Conservation (phyloP, 2,113 vertebrate species). For the Thryonomys swinderianus region DNA sequence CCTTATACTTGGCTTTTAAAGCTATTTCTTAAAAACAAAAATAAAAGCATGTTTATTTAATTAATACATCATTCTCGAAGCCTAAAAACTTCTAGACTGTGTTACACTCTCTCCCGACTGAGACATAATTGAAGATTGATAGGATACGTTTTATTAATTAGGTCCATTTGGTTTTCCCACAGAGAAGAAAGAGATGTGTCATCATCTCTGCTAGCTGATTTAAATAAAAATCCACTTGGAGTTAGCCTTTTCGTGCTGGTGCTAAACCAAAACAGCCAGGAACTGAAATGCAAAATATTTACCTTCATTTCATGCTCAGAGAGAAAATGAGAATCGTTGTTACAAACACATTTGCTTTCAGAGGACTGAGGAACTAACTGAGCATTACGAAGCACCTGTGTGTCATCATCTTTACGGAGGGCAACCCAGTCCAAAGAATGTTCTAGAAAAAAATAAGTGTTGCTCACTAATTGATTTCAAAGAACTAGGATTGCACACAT, state of each 20-base stretch:
- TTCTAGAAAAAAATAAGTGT: not conserved
- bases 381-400: not conserved
- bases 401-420: not conserved
- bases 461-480: not conserved
- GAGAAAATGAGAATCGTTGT: not conserved
- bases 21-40: constrained; percentile 67
- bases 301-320: constrained; percentile 29
- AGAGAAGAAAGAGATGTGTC: constrained; percentile 76
- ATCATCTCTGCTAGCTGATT: constrained; percentile 73
- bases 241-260: constrained; percentile 62
- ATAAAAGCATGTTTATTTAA: constrained; percentile 75
- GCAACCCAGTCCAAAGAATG: not conserved
- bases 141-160: constrained; percentile 83
- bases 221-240: constrained; percentile 76
- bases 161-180: constrained; percentile 77
- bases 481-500: not conserved
- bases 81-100: constrained; percentile 63
- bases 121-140: constrained; percentile 81
- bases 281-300: constrained; percentile 65
- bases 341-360: not conserved
- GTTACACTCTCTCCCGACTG: constrained; percentile 72
- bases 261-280: constrained; percentile 32
- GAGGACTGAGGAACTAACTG: not conserved
- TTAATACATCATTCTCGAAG: constrained; percentile 75
- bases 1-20: constrained; percentile 54